Base-by-base conservation (phyloP, 2,888 invertebrate species). In the Amblyjoppa fuscipennis region DNA sequence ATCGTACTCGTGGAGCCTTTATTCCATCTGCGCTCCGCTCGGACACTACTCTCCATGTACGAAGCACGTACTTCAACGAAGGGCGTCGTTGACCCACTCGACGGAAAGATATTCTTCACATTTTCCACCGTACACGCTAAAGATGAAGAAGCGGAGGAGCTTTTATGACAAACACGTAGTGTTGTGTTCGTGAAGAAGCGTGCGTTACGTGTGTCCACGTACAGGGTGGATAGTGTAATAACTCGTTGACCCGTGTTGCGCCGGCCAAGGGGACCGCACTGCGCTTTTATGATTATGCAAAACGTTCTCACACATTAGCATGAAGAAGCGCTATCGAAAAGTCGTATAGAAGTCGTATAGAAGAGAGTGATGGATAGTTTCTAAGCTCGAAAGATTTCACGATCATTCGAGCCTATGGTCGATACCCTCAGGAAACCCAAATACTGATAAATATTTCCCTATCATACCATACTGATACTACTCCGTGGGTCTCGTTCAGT, bases 41-140 rank as follows among this genome's bases (percentile, higher is more conserved):
- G 70, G 74, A 71, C 68, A 20, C 61, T 31, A 31, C 25, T 70
- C 25, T 70, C 38, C 45, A 16, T 28, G n/a, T 74, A 56, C 31
- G 49, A 34, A 56, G 51, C 34, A 75, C 76, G 71, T 82, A 71
- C 82, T 82, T 59, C 38, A 45, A 75, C 59, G 20, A 80, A 85
- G 68, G 80, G 71, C 82, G 34, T 68, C 82, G 76, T 85, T 83
- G 83, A 85, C 80, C 75, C 83, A 76, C 76, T 85, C 41, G 76
- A 80, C n/a, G 61, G 80, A 38, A 56, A 71, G 83, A 61, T 80
- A 80, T 76, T 76, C 83, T 83, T 76, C 80, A 73, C 82, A 59
- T 85, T 85, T 83, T 85, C 61, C 56, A 0, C 45, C 49, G 45
- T 49, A 2, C 45, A 11, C 11, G 45, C 20, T n/a, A 31, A 68